phyloP scores from a whole-genome alignment of 1,140 invertebrate species.

The Aphaenogaster rudis region DNA sequence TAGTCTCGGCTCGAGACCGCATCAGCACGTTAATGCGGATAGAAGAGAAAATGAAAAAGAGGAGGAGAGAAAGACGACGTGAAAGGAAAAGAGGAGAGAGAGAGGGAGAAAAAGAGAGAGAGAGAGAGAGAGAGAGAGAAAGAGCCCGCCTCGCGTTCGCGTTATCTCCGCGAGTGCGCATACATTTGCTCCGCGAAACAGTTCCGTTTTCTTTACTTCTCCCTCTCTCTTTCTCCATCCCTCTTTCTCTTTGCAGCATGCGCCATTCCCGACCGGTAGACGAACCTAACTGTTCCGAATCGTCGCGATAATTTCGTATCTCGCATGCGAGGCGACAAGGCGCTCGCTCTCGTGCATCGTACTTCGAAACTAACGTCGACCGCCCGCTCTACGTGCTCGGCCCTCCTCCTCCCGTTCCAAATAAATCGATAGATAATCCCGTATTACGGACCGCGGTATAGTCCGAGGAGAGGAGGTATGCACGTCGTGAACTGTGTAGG shows the following conservation, averaged over 20 bases:
- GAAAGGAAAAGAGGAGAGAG: conserved; percentile 11
- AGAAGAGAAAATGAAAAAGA: conserved; percentile 65
- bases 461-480: conserved; percentile 54
- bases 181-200: conserved; percentile 78
- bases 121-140: conserved; percentile 3
- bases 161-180: conserved; percentile 80
- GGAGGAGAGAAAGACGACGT: conserved; percentile 19
- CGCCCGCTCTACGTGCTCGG: conserved; percentile 42
- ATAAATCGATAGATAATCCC: conserved; percentile 75
- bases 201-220: conserved; percentile 79
- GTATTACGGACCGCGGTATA: conserved; percentile 58
- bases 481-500: conserved; percentile 56
- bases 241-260: conserved; percentile 23
- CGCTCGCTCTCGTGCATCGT: conserved; percentile 49
- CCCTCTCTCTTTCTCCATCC: conserved; percentile 44
- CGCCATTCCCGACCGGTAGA: conserved; percentile 78
- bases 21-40: conserved; percentile 77
- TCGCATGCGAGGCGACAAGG: conserved; percentile 72
- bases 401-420: background rate
- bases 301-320: conserved; percentile 79
- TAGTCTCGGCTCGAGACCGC: conserved; percentile 73
- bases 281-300: conserved; percentile 81
- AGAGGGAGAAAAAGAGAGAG: background rate
- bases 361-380: conserved; percentile 66
- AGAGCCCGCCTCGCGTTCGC: conserved; percentile 66